Conservation (phyloP, 1,140 invertebrate genomes). For the Glossosoma conforme region DNA sequence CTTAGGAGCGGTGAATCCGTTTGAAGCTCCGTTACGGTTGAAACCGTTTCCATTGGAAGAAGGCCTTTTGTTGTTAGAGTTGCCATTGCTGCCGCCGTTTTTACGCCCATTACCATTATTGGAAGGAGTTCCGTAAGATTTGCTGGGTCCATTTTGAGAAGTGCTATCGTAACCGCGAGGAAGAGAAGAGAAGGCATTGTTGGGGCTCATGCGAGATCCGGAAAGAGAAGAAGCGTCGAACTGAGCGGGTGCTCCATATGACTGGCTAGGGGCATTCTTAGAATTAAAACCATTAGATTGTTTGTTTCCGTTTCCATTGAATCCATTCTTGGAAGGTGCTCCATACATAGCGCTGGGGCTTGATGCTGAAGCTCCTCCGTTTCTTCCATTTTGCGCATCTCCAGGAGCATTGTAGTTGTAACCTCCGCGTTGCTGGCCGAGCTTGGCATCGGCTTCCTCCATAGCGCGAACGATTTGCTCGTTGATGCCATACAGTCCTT, state of each 20-base stretch:
- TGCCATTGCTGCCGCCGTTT: conserved; percentile 11
- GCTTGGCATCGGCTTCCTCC: conserved; percentile 29
- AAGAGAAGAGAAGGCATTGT: too few relatives aligned
- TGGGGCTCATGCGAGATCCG: too few relatives aligned
- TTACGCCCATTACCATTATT: not conserved
- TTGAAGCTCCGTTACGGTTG: conserved; percentile 10
- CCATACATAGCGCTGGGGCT: conserved; percentile 6
- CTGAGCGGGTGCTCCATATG: too few relatives aligned
- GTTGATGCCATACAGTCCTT: conserved; percentile 28
- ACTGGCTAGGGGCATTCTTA: too few relatives aligned
- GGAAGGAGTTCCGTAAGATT: not conserved
- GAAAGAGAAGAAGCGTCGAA: too few relatives aligned
- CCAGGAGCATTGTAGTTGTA: conserved; percentile 18
- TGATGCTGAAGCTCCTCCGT: not conserved
- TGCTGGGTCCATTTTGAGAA: not conserved
- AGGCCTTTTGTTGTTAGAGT: not conserved
- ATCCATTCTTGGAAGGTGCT: not conserved
- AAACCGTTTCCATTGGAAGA: conserved; percentile 17
- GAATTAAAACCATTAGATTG: not conserved
- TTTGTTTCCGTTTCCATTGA: conserved; percentile 6
- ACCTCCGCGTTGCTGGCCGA: conserved; percentile 9
- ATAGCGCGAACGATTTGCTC: conserved; percentile 25
- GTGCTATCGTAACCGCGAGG: not conserved
- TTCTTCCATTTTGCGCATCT: conserved; percentile 4
- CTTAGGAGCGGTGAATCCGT: conserved; percentile 8